Base-by-base conservation (phyloP, 2,888 invertebrate species). In the Timema podura region DNA sequence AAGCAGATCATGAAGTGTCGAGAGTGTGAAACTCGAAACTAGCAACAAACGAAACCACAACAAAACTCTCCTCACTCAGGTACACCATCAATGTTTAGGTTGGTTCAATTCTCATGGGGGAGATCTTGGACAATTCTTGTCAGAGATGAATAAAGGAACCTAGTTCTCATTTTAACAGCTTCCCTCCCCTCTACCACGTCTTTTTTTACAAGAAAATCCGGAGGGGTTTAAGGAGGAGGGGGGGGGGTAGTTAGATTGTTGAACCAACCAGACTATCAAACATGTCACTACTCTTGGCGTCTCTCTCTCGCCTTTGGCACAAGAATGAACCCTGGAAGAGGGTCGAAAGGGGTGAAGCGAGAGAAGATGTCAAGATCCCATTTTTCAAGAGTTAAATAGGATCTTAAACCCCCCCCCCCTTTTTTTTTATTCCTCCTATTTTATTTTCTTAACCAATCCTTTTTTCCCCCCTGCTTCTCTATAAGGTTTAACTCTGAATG, bases 331-430 rank as follows among this genome's bases (percentile, higher is more conserved):
- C 10, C 57, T n/a, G 57, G 30, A 16, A 57, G 45, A 61, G 44
- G 44, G 44, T 10, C 10, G 61, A 13, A 45, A 45, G 61, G 44
- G 30, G 44, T 44, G n/a, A 61, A 13, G 44, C 11, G 61, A 61
- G 61, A 45, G n/a, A 61, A 69, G 57, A 57, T 69, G 69, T 69
- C 69, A 69, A 69, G 69, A 51, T 30, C 69, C 66, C 69, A 65
- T 69, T 69, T 69, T 69, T 69, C 69, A 65, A 49, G 30, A 65
- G 65, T 69, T 69, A 69, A 69, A 69, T 69, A 69, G 66, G 66
- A 61, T 61, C 61, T 61, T 61, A 61, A 30, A 45, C 13, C 13
- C 44, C 30, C 44, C 16, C 45, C 6, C 30, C 3, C 30, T 3
- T 30, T 30, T 30, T 30, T 30, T 30, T 30, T 30, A n/a, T 30